A percentile compares a stretch with the other conserved stretches of the same genome.
phyloP scores from a whole-genome alignment of 2,888 invertebrate genomes.

The Acrocera orbiculus region DNA sequence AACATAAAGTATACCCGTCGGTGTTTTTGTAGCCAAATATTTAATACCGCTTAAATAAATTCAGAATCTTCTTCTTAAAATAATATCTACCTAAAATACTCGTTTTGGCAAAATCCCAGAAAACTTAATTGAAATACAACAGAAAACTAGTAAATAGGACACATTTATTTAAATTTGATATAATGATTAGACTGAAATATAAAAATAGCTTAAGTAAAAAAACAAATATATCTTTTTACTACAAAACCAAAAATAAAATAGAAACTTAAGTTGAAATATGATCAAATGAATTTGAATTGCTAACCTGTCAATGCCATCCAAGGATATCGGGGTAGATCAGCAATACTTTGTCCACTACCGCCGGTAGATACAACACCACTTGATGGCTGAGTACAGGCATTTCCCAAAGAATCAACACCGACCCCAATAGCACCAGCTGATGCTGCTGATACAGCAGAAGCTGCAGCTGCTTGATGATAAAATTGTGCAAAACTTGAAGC shows the following conservation, averaged over 20 bases:
- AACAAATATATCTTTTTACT: too few relatives aligned
- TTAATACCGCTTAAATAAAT: too few relatives aligned
- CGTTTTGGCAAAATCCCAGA: too few relatives aligned
- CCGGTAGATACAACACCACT: slow-evolving; percentile 37
- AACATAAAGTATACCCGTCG: too few relatives aligned
- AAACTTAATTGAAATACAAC: too few relatives aligned
- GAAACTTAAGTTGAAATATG: slow-evolving; percentile 2
- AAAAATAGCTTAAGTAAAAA: background rate
- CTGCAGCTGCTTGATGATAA: slow-evolving; percentile 64
- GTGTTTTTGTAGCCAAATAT: too few relatives aligned
- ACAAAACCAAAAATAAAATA: slow-evolving; percentile 2
- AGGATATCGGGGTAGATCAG: slow-evolving; percentile 83
- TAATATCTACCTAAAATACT: too few relatives aligned
- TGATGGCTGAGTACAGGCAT: slow-evolving; percentile 59
- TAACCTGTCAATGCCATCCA: slow-evolving; percentile 95
- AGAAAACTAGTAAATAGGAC: too few relatives aligned
- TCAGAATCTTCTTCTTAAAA: too few relatives aligned
- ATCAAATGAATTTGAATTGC: too few relatives aligned
- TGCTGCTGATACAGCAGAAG: slow-evolving; percentile 51
- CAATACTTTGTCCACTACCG: slow-evolving; percentile 64
- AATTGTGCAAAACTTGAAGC: slow-evolving; percentile 53
- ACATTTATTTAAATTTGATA: too few relatives aligned
- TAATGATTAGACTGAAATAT: background rate
- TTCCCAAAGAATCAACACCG: slow-evolving; percentile 59
- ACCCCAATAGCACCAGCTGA: slow-evolving; percentile 57